phyloP scores from a whole-genome alignment of 2,797 vertebrate species.

The Paratrypauchen microcephalus region DNA sequence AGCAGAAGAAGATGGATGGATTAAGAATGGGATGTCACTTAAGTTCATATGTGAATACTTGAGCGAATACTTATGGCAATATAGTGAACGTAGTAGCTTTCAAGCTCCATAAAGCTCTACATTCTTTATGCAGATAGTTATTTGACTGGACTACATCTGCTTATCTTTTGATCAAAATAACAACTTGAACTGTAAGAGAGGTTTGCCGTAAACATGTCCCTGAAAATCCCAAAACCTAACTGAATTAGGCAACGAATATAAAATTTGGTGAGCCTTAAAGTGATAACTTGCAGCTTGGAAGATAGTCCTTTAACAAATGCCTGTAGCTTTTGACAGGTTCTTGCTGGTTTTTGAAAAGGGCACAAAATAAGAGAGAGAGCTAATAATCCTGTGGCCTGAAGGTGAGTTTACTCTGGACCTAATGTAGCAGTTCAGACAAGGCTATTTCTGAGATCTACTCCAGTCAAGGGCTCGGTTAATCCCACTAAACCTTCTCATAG shows the following conservation, averaged over 20 bases:
- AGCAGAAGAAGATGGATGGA: too few relatives aligned
- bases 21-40: too few relatives aligned
- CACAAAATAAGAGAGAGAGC: constrained; percentile 42
- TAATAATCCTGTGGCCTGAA: constrained; percentile 59
- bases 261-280: constrained; percentile 18
- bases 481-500: constrained; percentile 44
- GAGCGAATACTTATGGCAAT: too few relatives aligned
- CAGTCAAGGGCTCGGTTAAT: constrained; percentile 47
- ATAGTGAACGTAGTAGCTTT: too few relatives aligned
- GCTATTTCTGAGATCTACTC: constrained; percentile 39
- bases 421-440: constrained; percentile 42
- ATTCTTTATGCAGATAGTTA: too few relatives aligned
- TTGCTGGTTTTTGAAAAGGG: constrained; percentile 61
- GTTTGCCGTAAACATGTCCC: not conserved
- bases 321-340: constrained; percentile 58
- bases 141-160: too few relatives aligned
- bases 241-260: not conserved
- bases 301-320: constrained; percentile 38
- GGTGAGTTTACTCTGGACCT: constrained; percentile 56
- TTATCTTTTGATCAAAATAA: too few relatives aligned
- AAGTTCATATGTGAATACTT: too few relatives aligned
- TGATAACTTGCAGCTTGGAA: constrained; percentile 48
- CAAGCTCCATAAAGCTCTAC: not conserved
- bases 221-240: not conserved
- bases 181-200: too few relatives aligned